Evolutionary conservation across 2,797 vertebrate species (phyloP).

Genomic region (Acrossocheilus wenchowensis): DNA sequence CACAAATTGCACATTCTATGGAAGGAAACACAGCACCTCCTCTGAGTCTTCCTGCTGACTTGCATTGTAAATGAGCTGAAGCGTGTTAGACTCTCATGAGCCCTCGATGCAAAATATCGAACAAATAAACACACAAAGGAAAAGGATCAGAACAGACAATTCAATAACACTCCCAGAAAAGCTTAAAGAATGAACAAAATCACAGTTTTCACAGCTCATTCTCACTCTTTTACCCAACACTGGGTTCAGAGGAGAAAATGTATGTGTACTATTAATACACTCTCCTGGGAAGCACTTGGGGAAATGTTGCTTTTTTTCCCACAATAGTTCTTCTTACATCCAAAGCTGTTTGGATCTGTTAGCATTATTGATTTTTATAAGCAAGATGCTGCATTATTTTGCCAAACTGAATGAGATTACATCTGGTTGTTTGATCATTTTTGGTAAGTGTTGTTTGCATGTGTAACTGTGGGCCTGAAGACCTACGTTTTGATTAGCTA

Average conservation of each 20-base stretch:
- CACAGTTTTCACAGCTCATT: background rate
- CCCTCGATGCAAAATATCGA: background rate
- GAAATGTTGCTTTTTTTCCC: background rate
- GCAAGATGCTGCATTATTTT: background rate
- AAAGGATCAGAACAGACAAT: background rate
- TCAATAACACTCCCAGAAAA: background rate
- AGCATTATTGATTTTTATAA: constrained; percentile 29
- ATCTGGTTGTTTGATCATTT: constrained; percentile 8
- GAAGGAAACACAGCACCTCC: background rate
- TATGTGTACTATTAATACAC: constrained; percentile 1
- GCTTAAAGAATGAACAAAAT: background rate
- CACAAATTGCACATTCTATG: background rate
- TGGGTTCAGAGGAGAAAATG: background rate
- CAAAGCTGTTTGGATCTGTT: background rate
- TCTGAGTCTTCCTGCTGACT: background rate
- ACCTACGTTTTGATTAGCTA: constrained; percentile 3
- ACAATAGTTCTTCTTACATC: background rate
- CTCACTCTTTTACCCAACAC: background rate
- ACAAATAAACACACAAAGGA: constrained; percentile 18
- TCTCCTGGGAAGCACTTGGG: background rate
- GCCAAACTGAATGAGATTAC: background rate
- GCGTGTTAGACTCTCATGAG: background rate
- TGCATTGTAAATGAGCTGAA: constrained; percentile 22
- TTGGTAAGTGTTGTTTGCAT: constrained; percentile 1
- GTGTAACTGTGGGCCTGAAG: background rate